These are phyloP conservation scores for Drosophila aldrichi DNA, from an alignment of 2,888 invertebrate species.

Conservation along the genomic window DNA sequence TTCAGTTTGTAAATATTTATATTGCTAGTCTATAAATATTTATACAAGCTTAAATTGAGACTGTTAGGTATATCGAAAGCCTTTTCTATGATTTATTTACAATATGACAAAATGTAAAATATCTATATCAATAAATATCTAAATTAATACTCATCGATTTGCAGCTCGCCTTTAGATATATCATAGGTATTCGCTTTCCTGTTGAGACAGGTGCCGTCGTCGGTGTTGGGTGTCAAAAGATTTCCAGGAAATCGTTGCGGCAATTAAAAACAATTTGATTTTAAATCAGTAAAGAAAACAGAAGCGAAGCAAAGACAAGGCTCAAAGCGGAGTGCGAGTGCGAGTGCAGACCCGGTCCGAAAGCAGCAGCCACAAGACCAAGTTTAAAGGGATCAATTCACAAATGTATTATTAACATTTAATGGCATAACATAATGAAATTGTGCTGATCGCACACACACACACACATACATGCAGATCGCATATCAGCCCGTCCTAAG, in stretches of 20 bases:
- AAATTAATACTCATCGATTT: too few relatives aligned
- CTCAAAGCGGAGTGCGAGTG: constrained; percentile 2
- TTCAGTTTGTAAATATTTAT: too few relatives aligned
- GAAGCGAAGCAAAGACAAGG: constrained; percentile 13
- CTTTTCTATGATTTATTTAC: too few relatives aligned
- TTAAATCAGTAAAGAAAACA: constrained; percentile 74
- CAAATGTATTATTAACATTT: constrained; percentile 57
- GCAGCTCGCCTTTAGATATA: background rate
- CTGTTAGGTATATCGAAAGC: too few relatives aligned
- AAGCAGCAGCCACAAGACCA: constrained; percentile 6
- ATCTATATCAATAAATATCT: too few relatives aligned
- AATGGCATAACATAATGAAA: constrained; percentile 79
- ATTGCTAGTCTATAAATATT: too few relatives aligned
- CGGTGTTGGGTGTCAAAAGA: constrained; percentile 61
- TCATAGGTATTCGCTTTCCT: background rate
- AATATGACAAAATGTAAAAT: too few relatives aligned
- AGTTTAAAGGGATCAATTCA: constrained; percentile 43
- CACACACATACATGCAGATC: constrained; percentile 19
- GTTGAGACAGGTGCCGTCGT: constrained; percentile 2
- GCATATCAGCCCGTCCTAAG: constrained; percentile 49
- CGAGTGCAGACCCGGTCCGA: background rate
- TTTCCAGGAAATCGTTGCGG: constrained; percentile 62
- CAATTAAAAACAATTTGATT: constrained; percentile 78
- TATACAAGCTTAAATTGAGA: too few relatives aligned
- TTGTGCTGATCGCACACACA: constrained; percentile 53